phyloP scores from a whole-genome alignment of 1,140 invertebrate species.

The Bemisia tabaci region DNA sequence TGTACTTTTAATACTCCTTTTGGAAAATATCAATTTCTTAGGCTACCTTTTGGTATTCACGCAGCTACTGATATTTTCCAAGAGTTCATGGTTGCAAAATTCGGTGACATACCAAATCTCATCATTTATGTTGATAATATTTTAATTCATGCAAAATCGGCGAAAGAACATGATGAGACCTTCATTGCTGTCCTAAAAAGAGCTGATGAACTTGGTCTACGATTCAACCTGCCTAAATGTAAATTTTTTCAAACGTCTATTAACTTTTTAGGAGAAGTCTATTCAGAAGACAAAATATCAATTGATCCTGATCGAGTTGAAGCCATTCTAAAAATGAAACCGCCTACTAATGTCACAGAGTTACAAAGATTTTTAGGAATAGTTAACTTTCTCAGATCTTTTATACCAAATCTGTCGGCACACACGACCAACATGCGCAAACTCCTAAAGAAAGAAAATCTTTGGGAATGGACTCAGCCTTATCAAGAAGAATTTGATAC shows the following conservation, averaged over 20 bases:
- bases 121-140: slow-evolving; percentile 26
- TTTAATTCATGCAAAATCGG: slow-evolving; percentile 20
- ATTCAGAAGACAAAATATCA: slow-evolving; percentile 15
- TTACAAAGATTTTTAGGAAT: slow-evolving; percentile 21
- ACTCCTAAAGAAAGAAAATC: slow-evolving; percentile 20
- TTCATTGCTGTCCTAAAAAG: slow-evolving; percentile 23
- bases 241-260: slow-evolving; percentile 18
- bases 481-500: slow-evolving; percentile 12
- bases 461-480: slow-evolving; percentile 21
- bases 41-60: slow-evolving; percentile 26
- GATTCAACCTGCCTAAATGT: slow-evolving; percentile 22
- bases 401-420: slow-evolving; percentile 21
- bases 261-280: slow-evolving; percentile 22
- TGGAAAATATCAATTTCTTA: slow-evolving; percentile 23
- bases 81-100: slow-evolving; percentile 19
- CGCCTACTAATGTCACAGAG: slow-evolving; percentile 23
- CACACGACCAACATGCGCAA: slow-evolving; percentile 16
- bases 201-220: slow-evolving; percentile 15
- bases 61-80: slow-evolving; percentile 17
- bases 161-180: slow-evolving; percentile 24
- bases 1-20: slow-evolving; percentile 25
- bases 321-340: slow-evolving; percentile 22
- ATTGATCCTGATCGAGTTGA: slow-evolving; percentile 21
- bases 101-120: slow-evolving; percentile 22
- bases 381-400: slow-evolving; percentile 18